Percentiles rank a stretch among this genome's conserved stretches.
These are phyloP conservation scores for Serinus canaria DNA, from an alignment of 2,113 vertebrate species.

Conservation along the genomic window DNA sequence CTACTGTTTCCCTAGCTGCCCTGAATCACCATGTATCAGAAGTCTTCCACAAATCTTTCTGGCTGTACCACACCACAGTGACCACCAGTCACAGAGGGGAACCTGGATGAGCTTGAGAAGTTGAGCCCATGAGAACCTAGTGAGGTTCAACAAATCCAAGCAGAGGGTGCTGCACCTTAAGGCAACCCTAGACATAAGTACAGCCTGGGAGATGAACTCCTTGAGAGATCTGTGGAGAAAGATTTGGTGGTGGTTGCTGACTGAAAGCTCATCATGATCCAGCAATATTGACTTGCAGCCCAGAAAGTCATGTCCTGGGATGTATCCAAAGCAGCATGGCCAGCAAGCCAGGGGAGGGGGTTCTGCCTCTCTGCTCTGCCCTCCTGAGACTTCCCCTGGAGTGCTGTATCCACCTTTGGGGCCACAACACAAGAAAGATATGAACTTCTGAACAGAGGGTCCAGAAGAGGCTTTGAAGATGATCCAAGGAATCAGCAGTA, in stretches of 20 bases:
- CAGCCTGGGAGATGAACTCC: background rate
- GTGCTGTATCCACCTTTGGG: background rate
- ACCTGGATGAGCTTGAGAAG: background rate
- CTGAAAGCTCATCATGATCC: background rate
- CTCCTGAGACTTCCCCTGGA: background rate
- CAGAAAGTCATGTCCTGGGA: background rate
- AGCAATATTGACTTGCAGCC: background rate
- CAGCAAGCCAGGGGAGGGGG: background rate
- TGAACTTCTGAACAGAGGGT: background rate
- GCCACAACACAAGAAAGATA: background rate
- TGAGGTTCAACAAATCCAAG: background rate
- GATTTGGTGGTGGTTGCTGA: fast-evolving
- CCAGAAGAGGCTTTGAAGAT: background rate
- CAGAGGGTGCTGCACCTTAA: background rate
- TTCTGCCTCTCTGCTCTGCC: background rate
- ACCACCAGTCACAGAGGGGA: background rate
- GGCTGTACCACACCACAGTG: background rate
- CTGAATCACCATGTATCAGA: background rate
- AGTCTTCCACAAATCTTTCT: background rate
- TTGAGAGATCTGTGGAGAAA: background rate
- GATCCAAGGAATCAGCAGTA: background rate
- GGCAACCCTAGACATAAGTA: background rate
- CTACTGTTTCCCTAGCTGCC: background rate
- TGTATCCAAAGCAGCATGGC: fast-evolving
- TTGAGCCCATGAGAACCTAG: too few species aligned